phyloP scores from a whole-genome alignment of 1,140 invertebrate species.

The Drosophila melanica region DNA sequence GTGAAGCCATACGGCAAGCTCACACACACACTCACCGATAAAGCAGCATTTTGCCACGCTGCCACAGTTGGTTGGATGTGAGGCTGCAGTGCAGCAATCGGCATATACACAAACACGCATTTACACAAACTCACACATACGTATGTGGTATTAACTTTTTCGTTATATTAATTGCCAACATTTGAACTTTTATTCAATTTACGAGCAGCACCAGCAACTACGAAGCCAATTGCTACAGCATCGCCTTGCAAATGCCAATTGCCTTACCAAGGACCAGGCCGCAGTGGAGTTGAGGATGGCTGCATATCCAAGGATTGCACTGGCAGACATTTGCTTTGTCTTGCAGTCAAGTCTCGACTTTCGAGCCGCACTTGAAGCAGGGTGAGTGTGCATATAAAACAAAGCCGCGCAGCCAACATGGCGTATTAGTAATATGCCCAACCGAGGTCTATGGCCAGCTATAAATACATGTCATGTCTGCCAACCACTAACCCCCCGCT shows the following conservation, averaged over 20 bases:
- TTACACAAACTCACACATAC: conserved; percentile 8
- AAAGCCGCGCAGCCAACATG: conserved; percentile 62
- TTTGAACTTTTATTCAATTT: conserved; percentile 82
- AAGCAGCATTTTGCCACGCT: background rate
- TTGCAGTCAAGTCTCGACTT: conserved; percentile 54
- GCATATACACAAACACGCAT: background rate
- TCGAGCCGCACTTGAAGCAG: conserved; percentile 38
- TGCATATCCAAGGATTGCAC: conserved; percentile 11
- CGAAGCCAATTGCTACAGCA: conserved; percentile 51
- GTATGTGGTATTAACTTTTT: conserved; percentile 71
- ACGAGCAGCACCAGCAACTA: conserved; percentile 57
- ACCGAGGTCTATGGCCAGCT: conserved; percentile 67
- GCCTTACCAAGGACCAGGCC: background rate
- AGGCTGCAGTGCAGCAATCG: conserved; percentile 14
- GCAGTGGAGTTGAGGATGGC: background rate
- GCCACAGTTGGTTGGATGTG: conserved; percentile 37
- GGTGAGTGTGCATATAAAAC: conserved; percentile 53
- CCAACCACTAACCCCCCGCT: conserved; percentile 5
- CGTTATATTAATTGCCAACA: conserved; percentile 79
- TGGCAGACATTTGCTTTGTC: conserved; percentile 36
- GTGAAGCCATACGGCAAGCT: too few relatives aligned
- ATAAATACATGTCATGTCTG: conserved; percentile 78
- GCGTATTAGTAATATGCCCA: conserved; percentile 74
- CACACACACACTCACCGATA: background rate
- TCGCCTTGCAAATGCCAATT: conserved; percentile 43